Evolutionary conservation across 2,113 vertebrate genomes (phyloP).

Genomic region (Chunga burmeisteri): DNA sequence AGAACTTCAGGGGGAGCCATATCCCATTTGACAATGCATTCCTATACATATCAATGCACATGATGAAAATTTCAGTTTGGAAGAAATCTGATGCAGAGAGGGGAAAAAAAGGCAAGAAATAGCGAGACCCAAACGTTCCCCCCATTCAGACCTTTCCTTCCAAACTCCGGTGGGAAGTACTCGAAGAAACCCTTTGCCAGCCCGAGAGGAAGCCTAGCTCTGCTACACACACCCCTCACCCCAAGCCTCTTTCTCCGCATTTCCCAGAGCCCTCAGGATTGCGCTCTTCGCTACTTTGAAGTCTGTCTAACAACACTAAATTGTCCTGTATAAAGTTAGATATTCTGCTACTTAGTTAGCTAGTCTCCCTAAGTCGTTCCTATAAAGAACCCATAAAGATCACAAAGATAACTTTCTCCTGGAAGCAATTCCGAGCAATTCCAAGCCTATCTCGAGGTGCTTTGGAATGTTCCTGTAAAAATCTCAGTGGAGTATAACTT

Average conservation of each 20-base stretch:
- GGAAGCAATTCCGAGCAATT: not conserved
- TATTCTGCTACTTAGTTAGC: not conserved
- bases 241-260: not conserved
- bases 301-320: not conserved
- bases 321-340: not conserved
- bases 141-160: not conserved
- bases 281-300: not conserved
- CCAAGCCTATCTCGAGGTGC: not conserved
- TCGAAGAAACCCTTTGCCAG: not conserved
- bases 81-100: not conserved
- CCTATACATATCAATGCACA: not conserved
- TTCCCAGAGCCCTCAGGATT: not conserved
- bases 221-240: too few relatives aligned
- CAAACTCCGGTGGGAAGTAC: not conserved
- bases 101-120: not conserved
- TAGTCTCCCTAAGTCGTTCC: not conserved
- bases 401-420: not conserved
- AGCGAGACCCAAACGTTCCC: not conserved
- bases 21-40: not conserved
- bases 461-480: not conserved
- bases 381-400: not conserved
- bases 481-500: not conserved
- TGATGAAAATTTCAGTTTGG: not conserved
- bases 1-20: not conserved
- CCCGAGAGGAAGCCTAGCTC: not conserved